Conservation (phyloP, 2,113 vertebrate genomes). For the Eretmochelys imbricata region DNA sequence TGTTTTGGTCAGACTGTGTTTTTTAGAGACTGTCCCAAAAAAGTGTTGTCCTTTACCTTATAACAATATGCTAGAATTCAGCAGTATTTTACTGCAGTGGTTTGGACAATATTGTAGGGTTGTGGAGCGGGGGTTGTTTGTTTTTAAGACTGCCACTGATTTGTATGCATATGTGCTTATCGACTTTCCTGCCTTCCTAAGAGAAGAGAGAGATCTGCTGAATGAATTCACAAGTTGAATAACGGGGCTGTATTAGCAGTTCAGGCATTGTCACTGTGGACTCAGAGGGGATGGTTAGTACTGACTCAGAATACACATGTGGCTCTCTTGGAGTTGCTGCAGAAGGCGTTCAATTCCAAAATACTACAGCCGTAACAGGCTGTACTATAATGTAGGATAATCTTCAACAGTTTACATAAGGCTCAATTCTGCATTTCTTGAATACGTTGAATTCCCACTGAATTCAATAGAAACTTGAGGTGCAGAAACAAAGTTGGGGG, state of each 20-base stretch:
- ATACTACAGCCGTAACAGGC: background rate
- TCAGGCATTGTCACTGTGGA: background rate
- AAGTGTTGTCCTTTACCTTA: background rate
- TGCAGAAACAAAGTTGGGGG: background rate
- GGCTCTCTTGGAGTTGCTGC: background rate
- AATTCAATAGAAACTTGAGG: background rate
- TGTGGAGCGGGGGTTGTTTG: background rate
- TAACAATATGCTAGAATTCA: background rate
- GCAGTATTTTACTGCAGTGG: no score
- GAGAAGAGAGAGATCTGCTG: background rate
- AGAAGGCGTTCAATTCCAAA: background rate
- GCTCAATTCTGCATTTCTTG: background rate
- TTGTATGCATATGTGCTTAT: conserved; percentile 1
- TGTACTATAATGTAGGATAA: background rate
- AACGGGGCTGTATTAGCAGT: background rate
- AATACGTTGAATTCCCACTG: background rate
- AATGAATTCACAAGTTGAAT: background rate
- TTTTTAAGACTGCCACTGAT: background rate
- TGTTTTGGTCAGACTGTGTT: background rate
- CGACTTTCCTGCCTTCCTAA: background rate
- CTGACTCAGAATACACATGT: background rate
- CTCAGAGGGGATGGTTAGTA: background rate
- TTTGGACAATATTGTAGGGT: background rate
- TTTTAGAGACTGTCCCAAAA: background rate
- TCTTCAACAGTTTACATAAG: background rate